These are phyloP conservation scores for Pelagia noctiluca DNA, from an alignment of 30 jellyfish, hydroid and myxozoan genomes.

Conservation along the genomic window DNA sequence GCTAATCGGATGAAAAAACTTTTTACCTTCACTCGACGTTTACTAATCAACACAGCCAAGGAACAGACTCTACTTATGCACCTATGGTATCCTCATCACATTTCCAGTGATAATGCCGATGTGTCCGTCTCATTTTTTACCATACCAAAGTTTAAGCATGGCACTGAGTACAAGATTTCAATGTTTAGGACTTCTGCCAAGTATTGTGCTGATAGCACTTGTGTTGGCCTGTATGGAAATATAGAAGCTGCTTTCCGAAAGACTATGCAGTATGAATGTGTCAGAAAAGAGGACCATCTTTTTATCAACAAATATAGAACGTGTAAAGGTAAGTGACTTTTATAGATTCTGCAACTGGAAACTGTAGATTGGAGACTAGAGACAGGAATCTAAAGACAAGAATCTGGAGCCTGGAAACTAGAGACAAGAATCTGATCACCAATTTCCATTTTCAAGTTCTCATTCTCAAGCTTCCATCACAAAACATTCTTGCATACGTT, in stretches of 20 bases:
- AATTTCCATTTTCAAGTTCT: too few relatives aligned
- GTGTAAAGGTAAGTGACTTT: constrained; percentile 35
- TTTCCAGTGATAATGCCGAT: constrained; percentile 22
- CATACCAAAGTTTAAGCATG: not conserved
- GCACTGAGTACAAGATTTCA: constrained; percentile 3
- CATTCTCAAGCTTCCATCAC: too few relatives aligned
- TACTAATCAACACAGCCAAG: constrained; percentile 30
- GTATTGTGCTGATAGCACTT: constrained; percentile 32
- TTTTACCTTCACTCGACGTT: constrained; percentile 7
- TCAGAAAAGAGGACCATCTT: constrained; percentile 33
- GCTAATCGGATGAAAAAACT: not conserved
- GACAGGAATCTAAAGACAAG: too few relatives aligned
- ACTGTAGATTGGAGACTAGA: too few relatives aligned
- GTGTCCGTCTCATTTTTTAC: constrained; percentile 1
- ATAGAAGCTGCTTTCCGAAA: not conserved
- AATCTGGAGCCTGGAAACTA: too few relatives aligned
- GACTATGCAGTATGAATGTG: constrained; percentile 38
- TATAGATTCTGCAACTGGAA: too few relatives aligned
- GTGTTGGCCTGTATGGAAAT: constrained; percentile 34
- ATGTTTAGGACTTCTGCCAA: constrained; percentile 21
- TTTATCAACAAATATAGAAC: constrained; percentile 23
- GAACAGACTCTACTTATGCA: constrained; percentile 29
- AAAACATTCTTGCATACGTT: too few relatives aligned
- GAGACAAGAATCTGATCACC: too few relatives aligned
- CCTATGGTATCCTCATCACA: constrained; percentile 51